phyloP scores from a whole-genome alignment of 2,797 vertebrate genomes.

The Fratercula arctica region DNA sequence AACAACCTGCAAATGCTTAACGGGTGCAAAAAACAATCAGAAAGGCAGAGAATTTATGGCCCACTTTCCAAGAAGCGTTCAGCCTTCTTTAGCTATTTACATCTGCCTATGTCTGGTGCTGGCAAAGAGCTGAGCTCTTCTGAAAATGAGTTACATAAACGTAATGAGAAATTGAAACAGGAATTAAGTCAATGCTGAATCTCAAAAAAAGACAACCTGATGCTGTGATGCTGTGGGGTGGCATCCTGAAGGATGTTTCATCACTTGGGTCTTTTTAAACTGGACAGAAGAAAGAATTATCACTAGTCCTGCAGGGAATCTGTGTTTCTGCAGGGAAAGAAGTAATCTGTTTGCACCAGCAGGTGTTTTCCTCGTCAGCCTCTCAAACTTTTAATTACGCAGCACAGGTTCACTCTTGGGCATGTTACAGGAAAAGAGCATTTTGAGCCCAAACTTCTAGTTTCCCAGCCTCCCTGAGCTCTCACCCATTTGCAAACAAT shows the following conservation, averaged over 20 bases:
- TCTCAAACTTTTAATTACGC: not conserved
- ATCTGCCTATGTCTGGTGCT: not conserved
- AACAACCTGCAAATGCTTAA: not conserved
- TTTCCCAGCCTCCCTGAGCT: constrained; percentile 22
- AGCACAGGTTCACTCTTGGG: not conserved
- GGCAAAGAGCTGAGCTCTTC: not conserved
- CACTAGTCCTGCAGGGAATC: not conserved
- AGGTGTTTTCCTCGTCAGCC: constrained; percentile 2
- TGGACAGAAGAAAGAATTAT: not conserved
- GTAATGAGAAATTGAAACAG: not conserved
- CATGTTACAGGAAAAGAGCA: constrained; percentile 2
- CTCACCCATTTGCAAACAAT: constrained; percentile 66
- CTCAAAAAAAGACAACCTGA: not conserved
- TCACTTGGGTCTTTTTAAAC: not conserved
- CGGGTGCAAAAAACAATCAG: not conserved
- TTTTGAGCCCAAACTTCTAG: constrained; percentile 9
- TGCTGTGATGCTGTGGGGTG: not conserved
- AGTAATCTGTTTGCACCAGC: not conserved
- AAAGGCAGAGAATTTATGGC: not conserved
- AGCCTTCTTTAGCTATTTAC: not conserved
- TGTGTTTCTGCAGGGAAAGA: not conserved
- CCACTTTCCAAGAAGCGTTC: not conserved
- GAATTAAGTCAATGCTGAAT: not conserved
- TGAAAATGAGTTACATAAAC: constrained; percentile 10
- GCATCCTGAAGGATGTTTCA: not conserved